phyloP scores from a whole-genome alignment of 2,888 invertebrate genomes.

The Apamea sordens region DNA sequence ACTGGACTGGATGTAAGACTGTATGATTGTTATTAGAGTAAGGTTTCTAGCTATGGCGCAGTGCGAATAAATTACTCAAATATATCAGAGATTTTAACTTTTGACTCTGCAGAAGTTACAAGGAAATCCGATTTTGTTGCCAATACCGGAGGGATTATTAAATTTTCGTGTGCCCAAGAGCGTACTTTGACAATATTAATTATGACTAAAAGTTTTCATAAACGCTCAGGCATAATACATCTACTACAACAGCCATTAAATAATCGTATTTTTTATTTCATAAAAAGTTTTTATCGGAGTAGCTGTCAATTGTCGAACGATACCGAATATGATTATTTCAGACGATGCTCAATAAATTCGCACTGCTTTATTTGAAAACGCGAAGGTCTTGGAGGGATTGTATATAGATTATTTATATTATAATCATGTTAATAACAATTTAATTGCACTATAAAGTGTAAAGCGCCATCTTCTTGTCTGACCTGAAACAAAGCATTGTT shows the following conservation, averaged over 20 bases:
- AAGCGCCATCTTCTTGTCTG: constrained; percentile 42
- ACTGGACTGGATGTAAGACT: constrained; percentile 62
- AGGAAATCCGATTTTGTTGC: constrained; percentile 34
- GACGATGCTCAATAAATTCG: constrained; percentile 17
- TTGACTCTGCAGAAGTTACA: neutral
- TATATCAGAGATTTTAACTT: constrained; percentile 36
- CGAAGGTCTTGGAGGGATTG: constrained; percentile 31
- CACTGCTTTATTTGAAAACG: constrained; percentile 35
- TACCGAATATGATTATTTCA: neutral
- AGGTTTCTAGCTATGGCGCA: constrained; percentile 48
- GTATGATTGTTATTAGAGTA: constrained; percentile 58
- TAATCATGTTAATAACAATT: constrained; percentile 41
- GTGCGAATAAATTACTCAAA: constrained; percentile 55
- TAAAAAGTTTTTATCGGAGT: too few species aligned
- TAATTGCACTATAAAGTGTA: constrained; percentile 18
- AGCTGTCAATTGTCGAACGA: neutral
- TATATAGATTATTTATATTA: constrained; percentile 45
- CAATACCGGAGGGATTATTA: neutral
- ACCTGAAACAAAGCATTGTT: constrained; percentile 28
- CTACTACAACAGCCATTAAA: neutral
- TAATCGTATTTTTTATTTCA: neutral
- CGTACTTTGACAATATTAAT: constrained; percentile 18
- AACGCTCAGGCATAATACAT: neutral
- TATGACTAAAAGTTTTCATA: constrained; percentile 15
- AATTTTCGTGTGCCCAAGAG: constrained; percentile 13